phyloP scores from a whole-genome alignment of 2,888 invertebrate species.

The Cylloceria caligata region DNA sequence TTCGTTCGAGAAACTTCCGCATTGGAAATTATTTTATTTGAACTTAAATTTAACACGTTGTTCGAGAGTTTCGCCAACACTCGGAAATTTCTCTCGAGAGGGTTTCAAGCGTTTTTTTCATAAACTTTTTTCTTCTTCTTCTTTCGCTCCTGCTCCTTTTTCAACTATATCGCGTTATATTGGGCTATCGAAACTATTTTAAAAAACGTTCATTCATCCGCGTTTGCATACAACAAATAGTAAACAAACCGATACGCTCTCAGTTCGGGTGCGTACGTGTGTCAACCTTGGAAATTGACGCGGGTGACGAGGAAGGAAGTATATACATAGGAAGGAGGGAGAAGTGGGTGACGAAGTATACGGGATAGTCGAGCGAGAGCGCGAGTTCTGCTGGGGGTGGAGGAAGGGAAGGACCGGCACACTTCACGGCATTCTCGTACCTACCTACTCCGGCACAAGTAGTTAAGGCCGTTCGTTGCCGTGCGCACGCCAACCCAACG shows the following conservation, averaged over 20 bases:
- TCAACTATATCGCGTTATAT: not conserved
- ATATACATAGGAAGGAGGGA: conserved; percentile 42
- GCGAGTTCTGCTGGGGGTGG: conserved; percentile 37
- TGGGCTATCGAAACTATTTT: not conserved
- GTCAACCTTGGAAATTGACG: conserved; percentile 31
- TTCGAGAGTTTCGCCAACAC: not conserved
- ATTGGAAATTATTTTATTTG: not conserved
- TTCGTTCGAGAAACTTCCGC: not conserved
- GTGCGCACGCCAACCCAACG: conserved; percentile 34
- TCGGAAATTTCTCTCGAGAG: not conserved
- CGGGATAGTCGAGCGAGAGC: conserved; percentile 45
- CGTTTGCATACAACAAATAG: not conserved
- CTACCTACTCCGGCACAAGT: conserved; percentile 36
- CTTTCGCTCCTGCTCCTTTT: not conserved
- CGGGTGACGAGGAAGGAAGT: conserved; percentile 20
- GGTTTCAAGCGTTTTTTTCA: not conserved
- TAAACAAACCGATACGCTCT: not conserved
- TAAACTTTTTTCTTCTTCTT: not conserved
- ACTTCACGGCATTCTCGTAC: conserved; percentile 19
- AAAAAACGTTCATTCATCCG: conserved; percentile 17
- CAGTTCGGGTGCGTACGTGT: conserved; percentile 6
- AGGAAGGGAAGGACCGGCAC: conserved; percentile 57
- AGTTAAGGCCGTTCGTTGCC: conserved; percentile 52
- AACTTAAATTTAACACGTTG: not conserved
- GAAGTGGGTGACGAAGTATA: conserved; percentile 61